Conservation (phyloP, 1,140 invertebrate species). For the Neotoxoptera formosana region DNA sequence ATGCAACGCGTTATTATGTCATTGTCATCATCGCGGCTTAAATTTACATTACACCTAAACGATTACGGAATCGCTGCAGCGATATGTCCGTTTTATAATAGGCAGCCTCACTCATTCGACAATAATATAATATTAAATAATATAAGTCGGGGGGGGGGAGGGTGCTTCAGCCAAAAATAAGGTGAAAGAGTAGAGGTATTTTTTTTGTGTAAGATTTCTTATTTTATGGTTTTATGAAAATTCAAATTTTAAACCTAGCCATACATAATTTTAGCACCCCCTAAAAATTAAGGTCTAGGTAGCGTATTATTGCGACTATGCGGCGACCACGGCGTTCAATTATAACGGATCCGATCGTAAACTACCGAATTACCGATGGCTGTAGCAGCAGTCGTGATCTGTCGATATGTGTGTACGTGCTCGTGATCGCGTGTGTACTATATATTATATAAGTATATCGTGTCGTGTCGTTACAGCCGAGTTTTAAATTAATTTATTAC, state of each 20-base stretch:
- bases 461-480: not conserved
- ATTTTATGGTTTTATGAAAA: no score
- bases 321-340: not conserved
- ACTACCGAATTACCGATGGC: slow-evolving; percentile 20
- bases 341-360: not conserved
- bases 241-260: no score
- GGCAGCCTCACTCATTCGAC: not conserved
- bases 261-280: no score
- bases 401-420: not conserved
- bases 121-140: not conserved
- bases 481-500: slow-evolving; percentile 41
- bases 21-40: not conserved
- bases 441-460: not conserved
- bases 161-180: no score
- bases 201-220: no score
- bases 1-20: not conserved
- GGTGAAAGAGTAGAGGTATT: no score
- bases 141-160: no score
- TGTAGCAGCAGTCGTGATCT: not conserved
- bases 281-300: no score
- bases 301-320: no score
- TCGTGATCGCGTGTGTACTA: no score
- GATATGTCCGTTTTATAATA: not conserved
- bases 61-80: not conserved
- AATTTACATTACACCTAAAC: not conserved